Base-by-base conservation (phyloP, 2,888 invertebrate species). In the Aradus depressus region DNA sequence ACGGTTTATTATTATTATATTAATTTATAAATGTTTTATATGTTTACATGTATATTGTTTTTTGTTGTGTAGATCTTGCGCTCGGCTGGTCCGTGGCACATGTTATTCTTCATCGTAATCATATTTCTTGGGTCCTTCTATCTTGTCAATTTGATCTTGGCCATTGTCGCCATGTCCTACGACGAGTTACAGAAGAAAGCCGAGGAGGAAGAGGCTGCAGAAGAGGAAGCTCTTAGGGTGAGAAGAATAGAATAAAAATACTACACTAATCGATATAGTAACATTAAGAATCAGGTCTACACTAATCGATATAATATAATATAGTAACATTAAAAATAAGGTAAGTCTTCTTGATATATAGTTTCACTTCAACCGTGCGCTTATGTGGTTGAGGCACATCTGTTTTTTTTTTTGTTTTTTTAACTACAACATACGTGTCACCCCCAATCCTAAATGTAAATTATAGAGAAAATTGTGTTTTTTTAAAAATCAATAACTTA, bases 131-230 rank as follows among this genome's bases (percentile, higher is more conserved):
- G 96, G 65, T 96, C 95, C 59, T 96, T 95, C 77, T 97, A 96
- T 76, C 83, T 97, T 67, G 92, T 97, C 68, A 97, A 97, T 75
- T 82, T 97, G 77, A 97, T 96, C 72, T 84, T 97, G 77, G 96
- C 96, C 70, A 96, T 97, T 72, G 96, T 96, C 72, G 95, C 96
- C 65, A 96, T 96, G 95, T 93, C 93, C 48, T 97, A 97, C 73
- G 95, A 96, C 70, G 96, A 97, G 73, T 78, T 95, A 71, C 93
- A 95, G 74, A 93, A 92, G 78, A 92, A 92, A 73, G 95, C 92
- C 50, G 90, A 90, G 71, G 91, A 92, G 70, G 92, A 93, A 67
- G 92, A 91, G 70, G 87, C 87, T 58, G 92, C 90, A 38, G 93
- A 95, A 70, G 92, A 92, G 68, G 90, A 91, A 72, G 90, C 90